Conservation (phyloP, 30 jellyfish, hydroid and myxozoan genomes). For the Phacellophora camtschatica region DNA sequence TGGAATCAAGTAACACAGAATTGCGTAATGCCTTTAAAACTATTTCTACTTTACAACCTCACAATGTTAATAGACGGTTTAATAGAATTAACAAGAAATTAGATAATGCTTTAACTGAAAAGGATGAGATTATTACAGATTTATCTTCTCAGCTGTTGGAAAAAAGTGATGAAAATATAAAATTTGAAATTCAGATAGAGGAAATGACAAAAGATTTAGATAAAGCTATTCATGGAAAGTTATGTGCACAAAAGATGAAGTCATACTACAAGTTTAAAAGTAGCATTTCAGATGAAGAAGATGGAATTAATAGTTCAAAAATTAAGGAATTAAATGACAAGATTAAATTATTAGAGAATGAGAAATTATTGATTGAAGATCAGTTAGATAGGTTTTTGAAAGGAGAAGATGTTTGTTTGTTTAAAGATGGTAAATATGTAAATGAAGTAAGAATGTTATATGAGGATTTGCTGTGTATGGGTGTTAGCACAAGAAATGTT, state of each 20-base stretch:
- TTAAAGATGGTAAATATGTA: not conserved
- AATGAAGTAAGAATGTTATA: not conserved
- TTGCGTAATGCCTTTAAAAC: not conserved
- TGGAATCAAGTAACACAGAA: not conserved
- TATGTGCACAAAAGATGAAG: not conserved
- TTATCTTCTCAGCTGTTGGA: not conserved
- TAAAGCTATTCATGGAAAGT: not conserved
- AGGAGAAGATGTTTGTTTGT: not conserved
- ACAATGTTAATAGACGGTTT: not conserved
- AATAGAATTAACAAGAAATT: not conserved
- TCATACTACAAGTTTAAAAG: slow-evolving; percentile 4
- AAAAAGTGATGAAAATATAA: not conserved
- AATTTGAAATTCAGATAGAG: not conserved
- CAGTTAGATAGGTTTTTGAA: not conserved
- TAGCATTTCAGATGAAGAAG: no score
- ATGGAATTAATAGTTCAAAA: not conserved
- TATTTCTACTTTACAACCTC: not conserved
- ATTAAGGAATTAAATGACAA: not conserved
- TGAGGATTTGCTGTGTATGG: not conserved
- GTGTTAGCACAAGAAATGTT: no score
- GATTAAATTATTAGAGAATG: not conserved
- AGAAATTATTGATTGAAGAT: not conserved
- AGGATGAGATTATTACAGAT: not conserved
- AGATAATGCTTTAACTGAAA: not conserved
- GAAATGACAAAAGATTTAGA: not conserved